Percentiles rank a stretch among this genome's conserved stretches.
phyloP scores from a whole-genome alignment of 2,888 invertebrate genomes.

The Chloromyia formosa region DNA sequence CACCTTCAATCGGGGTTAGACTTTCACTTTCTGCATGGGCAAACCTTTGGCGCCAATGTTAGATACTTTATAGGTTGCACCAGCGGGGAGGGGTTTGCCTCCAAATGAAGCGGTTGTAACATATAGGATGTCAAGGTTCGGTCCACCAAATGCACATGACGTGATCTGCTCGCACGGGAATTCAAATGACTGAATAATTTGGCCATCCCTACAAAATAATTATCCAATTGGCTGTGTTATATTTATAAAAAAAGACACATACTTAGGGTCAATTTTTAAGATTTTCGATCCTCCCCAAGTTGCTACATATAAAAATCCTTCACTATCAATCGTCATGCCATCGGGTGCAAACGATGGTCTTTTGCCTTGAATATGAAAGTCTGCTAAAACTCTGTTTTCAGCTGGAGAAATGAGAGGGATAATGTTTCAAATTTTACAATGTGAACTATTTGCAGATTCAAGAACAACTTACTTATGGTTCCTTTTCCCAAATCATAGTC shows the following conservation, averaged over 20 bases:
- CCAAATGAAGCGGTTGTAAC: constrained; percentile 71
- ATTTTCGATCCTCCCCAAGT: constrained; percentile 75
- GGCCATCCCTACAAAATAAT: constrained; percentile 59
- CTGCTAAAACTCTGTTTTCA: constrained; percentile 65
- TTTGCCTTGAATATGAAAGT: constrained; percentile 64
- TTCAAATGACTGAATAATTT: constrained; percentile 68
- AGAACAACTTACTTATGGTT: constrained; percentile 66
- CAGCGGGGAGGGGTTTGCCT: constrained; percentile 63
- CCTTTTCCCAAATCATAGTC: constrained; percentile 75
- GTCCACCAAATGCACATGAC: constrained; percentile 78
- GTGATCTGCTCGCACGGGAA: constrained; percentile 76
- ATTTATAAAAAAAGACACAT: constrained; percentile 54
- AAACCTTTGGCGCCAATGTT: constrained; percentile 69
- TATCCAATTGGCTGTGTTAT: not conserved
- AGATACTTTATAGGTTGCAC: constrained; percentile 70
- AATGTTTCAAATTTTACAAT: not conserved
- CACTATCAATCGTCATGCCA: constrained; percentile 82
- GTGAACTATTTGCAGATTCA: not conserved
- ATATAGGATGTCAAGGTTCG: constrained; percentile 71
- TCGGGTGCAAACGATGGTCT: constrained; percentile 68
- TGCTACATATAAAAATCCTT: constrained; percentile 82
- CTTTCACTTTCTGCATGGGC: constrained; percentile 56
- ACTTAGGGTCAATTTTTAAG: constrained; percentile 61
- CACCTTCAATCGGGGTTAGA: too few relatives aligned
- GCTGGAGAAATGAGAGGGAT: not conserved